Percentiles rank a stretch among this genome's conserved stretches.
Conservation (phyloP, 2,113 vertebrate species). For the Mesitornis unicolor region DNA sequence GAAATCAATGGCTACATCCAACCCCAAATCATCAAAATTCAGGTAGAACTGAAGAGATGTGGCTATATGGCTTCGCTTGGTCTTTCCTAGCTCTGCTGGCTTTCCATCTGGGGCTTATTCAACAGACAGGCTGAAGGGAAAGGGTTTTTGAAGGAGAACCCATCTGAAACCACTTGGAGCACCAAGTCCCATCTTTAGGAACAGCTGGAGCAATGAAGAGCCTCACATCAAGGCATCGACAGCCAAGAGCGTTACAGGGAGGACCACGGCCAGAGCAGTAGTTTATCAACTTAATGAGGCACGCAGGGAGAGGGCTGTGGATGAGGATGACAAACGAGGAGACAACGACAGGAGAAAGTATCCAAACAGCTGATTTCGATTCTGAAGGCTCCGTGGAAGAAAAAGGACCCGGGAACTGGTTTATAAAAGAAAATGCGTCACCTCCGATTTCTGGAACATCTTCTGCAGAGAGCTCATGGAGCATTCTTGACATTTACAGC, state of each 20-base stretch:
- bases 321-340: neutral
- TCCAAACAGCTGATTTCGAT: neutral
- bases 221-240: neutral
- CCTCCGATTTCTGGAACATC: neutral
- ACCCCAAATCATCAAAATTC: neutral
- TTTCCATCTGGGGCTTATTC: neutral
- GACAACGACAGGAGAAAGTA: neutral
- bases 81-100: neutral
- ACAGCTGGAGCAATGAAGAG: neutral
- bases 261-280: neutral
- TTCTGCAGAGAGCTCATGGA: neutral
- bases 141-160: neutral
- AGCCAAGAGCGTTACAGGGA: rapidly evolving
- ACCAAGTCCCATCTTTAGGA: neutral
- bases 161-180: neutral
- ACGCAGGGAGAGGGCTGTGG: neutral
- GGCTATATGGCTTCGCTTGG: neutral
- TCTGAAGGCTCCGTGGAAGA: neutral
- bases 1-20: neutral
- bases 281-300: neutral
- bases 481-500: slow-evolving; percentile 23
- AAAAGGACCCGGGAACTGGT: neutral
- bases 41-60: neutral
- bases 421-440: neutral
- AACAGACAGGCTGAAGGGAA: neutral